Conservation (phyloP, 2,888 invertebrate species). For the Lycia hirtaria region DNA sequence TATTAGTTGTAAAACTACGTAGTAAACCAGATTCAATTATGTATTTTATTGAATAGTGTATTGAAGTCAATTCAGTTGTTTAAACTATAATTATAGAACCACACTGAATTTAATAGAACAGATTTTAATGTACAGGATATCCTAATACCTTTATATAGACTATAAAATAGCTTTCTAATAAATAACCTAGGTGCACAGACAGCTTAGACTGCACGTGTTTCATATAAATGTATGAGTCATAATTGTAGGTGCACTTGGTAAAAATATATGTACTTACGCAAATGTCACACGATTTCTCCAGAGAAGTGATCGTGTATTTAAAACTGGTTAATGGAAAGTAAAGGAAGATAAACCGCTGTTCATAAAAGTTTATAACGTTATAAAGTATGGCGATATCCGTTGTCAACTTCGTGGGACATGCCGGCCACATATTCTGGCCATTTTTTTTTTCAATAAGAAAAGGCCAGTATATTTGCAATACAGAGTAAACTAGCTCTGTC, state of each 20-base stretch:
- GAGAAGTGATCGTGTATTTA: slow-evolving; percentile 15
- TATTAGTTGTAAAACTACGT: too few relatives aligned
- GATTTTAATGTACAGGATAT: slow-evolving; percentile 17
- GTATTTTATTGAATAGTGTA: too few relatives aligned
- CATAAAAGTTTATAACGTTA: slow-evolving; percentile 19
- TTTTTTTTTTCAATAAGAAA: background rate
- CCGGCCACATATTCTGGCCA: too few relatives aligned
- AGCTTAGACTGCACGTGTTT: slow-evolving; percentile 16
- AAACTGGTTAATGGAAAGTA: slow-evolving; percentile 38
- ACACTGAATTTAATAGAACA: background rate
- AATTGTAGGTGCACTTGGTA: background rate
- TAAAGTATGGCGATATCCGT: slow-evolving; percentile 18
- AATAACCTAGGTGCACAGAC: slow-evolving; percentile 1
- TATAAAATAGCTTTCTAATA: slow-evolving; percentile 5
- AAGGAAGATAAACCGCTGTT: slow-evolving; percentile 26
- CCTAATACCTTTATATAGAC: slow-evolving; percentile 15
- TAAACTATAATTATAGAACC: background rate
- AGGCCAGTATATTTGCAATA: too few relatives aligned
- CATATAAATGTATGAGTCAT: background rate
- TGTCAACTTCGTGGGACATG: background rate
- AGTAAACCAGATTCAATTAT: too few relatives aligned
- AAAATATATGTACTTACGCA: background rate
- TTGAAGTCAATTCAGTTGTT: too few relatives aligned
- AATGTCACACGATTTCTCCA: slow-evolving; percentile 21
- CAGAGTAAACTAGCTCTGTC: too few relatives aligned